Conservation (phyloP, 37 sponge, comb jelly and placozoan species). For the Amphimedon queenslandica region DNA sequence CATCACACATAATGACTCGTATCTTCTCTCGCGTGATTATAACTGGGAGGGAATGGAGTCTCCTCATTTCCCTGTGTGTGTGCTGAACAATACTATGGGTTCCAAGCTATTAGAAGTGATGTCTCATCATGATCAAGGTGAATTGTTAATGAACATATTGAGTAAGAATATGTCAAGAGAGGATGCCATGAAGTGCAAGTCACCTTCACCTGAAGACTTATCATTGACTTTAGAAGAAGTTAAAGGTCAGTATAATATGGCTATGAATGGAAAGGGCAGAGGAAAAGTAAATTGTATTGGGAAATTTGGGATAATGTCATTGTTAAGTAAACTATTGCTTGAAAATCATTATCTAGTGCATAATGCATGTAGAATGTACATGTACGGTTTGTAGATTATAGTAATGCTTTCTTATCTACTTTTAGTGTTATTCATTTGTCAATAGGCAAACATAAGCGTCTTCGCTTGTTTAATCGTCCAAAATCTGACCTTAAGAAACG, state of each 20-base stretch:
- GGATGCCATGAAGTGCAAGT: neutral
- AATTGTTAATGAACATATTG: neutral
- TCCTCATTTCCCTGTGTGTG: conserved; percentile 7
- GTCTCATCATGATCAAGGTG: neutral
- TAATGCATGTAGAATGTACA: too few relatives aligned
- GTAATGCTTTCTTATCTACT: too few relatives aligned
- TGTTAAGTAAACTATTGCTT: too few relatives aligned
- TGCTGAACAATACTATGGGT: neutral
- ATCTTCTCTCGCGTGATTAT: neutral
- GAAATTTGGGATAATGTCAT: too few relatives aligned
- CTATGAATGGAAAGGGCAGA: too few relatives aligned
- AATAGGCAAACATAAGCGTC: neutral
- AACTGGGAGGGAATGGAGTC: neutral
- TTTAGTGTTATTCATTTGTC: too few relatives aligned
- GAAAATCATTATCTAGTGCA: too few relatives aligned
- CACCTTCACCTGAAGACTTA: conserved; percentile 3
- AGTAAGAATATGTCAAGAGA: neutral
- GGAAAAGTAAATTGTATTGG: too few relatives aligned
- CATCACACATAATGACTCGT: conserved; percentile 37
- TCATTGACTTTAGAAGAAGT: neutral
- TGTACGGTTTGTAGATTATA: too few relatives aligned
- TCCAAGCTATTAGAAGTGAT: neutral
- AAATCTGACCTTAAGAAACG: conserved; percentile 31
- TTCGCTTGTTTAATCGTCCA: neutral
- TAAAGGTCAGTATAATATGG: neutral